Conservation (phyloP, 2,797 vertebrate species). For the Bradypodion ventrale region DNA sequence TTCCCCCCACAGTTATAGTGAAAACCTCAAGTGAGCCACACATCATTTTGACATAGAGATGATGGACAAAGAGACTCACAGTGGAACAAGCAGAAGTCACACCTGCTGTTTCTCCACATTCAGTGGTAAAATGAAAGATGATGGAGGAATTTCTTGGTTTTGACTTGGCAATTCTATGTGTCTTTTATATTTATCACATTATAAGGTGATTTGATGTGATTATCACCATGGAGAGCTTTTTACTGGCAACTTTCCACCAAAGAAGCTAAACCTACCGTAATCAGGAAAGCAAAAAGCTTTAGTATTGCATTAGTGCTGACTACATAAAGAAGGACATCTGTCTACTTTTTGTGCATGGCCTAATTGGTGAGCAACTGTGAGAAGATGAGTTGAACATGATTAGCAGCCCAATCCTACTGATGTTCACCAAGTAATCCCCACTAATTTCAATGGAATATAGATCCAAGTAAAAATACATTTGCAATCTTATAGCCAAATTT, state of each 20-base stretch:
- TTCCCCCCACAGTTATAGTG: neutral
- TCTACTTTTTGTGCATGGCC: neutral
- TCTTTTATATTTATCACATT: neutral
- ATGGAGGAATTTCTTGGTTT: neutral
- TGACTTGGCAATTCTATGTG: neutral
- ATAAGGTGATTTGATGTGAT: neutral
- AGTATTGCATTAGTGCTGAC: neutral
- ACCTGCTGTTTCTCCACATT: neutral
- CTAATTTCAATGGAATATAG: neutral
- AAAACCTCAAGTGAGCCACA: neutral
- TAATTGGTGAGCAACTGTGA: neutral
- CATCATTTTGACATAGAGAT: neutral
- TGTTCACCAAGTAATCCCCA: neutral
- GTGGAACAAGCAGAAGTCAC: neutral
- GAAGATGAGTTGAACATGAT: neutral
- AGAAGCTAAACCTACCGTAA: neutral
- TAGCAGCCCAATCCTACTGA: neutral
- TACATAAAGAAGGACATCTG: neutral
- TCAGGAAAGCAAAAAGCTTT: neutral
- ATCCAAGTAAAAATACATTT: neutral
- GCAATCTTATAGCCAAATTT: neutral
- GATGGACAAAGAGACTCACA: too few species aligned
- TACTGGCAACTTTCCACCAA: neutral
- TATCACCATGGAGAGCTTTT: neutral
- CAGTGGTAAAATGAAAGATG: neutral